Percentiles rank a stretch among this genome's conserved stretches.
These are phyloP conservation scores for Calonectris borealis DNA, from an alignment of 2,113 vertebrate species.

Conservation along the genomic window DNA sequence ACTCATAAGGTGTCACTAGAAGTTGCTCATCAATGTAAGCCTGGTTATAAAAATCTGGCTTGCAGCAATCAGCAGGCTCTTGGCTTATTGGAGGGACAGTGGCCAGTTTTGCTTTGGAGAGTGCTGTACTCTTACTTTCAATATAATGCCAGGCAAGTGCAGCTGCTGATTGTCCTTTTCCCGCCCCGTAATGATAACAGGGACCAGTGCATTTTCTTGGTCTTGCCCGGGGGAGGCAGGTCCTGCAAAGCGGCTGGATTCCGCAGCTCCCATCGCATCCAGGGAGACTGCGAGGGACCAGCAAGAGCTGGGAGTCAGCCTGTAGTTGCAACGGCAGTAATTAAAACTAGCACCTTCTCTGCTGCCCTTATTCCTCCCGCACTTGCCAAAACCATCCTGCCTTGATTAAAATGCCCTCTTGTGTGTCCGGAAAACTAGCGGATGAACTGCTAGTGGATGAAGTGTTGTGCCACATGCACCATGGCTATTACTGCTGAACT, in stretches of 20 bases:
- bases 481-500: not conserved
- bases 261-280: accelerated
- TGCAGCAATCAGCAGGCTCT: not conserved
- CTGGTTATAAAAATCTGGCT: not conserved
- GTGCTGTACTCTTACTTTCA: not conserved
- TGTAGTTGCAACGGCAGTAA: not conserved
- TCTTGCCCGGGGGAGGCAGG: not conserved
- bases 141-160: not conserved
- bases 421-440: accelerated
- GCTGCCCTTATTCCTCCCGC: not conserved
- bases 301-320: not conserved
- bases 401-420: not conserved
- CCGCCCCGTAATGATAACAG: not conserved
- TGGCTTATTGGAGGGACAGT: not conserved
- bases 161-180: not conserved
- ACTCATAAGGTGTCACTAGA: not conserved
- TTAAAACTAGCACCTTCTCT: not conserved
- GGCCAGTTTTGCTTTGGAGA: not conserved
- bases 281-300: not conserved
- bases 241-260: not conserved
- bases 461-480: not conserved
- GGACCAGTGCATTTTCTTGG: not conserved
- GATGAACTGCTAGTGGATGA: not conserved
- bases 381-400: not conserved
- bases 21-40: not conserved